A percentile compares a stretch with the other conserved stretches of the same genome.
Evolutionary conservation across 2,797 vertebrate genomes (phyloP).

Genomic region (Myiotriccus ornatus): DNA sequence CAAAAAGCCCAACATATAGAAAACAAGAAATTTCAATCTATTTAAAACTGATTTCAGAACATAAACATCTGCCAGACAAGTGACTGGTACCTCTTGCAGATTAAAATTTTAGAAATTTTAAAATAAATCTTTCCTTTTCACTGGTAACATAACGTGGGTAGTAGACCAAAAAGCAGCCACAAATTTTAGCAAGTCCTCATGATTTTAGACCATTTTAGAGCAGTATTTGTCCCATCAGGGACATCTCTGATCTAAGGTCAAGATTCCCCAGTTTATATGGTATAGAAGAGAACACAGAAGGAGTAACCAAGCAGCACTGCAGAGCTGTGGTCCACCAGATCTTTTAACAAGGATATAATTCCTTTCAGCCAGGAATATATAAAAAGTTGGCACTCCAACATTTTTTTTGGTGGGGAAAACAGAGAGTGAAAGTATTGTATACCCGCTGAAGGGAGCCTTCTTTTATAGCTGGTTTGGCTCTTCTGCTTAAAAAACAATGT

Average conservation of each 20-base stretch:
- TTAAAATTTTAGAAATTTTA: not conserved
- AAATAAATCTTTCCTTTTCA: not conserved
- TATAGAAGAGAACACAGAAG: not conserved
- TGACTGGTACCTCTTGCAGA: not conserved
- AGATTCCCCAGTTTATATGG: not conserved
- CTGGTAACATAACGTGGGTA: rapidly evolving
- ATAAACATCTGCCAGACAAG: not conserved
- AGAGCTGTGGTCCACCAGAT: not conserved
- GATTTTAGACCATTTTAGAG: not conserved
- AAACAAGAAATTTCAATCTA: not conserved
- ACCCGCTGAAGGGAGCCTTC: not conserved
- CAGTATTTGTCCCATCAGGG: not conserved
- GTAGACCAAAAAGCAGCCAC: not conserved
- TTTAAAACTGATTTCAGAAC: not conserved
- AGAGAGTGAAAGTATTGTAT: not conserved
- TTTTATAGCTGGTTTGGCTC: not conserved
- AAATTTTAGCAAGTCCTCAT: not conserved
- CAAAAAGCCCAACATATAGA: not conserved
- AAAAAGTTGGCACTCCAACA: not conserved
- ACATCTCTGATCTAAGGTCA: not conserved
- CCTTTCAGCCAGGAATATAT: not conserved
- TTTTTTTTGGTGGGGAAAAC: not conserved
- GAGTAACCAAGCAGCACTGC: not conserved
- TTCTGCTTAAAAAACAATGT: not conserved
- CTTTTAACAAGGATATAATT: not conserved